A percentile compares a stretch with the other conserved stretches of the same genome.
These are phyloP conservation scores for Peromyscus maniculatus DNA, from an alignment of 2,113 vertebrate species.

Conservation along the genomic window DNA sequence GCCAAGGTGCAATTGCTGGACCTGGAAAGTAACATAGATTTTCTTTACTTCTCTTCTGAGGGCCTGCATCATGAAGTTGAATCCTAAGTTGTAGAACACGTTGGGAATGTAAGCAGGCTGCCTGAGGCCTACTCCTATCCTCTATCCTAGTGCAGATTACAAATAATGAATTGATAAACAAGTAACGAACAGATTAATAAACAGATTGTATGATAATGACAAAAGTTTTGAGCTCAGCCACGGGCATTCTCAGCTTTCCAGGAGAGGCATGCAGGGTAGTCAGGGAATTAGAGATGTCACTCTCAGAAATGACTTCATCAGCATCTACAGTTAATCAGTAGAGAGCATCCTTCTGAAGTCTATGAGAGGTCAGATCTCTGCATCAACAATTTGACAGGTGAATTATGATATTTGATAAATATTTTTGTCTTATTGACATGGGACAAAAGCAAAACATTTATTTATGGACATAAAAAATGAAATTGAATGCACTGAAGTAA, in stretches of 20 bases:
- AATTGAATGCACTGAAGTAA: slow-evolving; percentile 52
- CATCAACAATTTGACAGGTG: neutral
- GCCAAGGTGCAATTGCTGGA: neutral
- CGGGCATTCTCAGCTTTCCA: neutral
- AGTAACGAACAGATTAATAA: neutral
- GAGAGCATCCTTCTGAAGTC: neutral
- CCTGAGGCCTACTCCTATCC: neutral
- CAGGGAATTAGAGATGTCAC: neutral
- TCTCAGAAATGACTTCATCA: neutral
- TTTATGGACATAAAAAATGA: neutral
- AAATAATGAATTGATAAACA: neutral
- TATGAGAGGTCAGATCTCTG: neutral
- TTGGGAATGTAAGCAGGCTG: neutral
- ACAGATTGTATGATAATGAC: neutral
- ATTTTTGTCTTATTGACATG: slow-evolving; percentile 26
- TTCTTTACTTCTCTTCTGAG: neutral
- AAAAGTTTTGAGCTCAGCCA: neutral
- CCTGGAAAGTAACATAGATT: neutral
- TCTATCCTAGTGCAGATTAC: neutral
- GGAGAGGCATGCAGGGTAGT: neutral
- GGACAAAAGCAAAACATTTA: slow-evolving; percentile 43
- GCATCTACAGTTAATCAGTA: neutral
- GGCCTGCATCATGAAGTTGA: neutral
- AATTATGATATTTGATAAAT: slow-evolving; percentile 39
- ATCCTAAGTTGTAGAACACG: neutral